Base-by-base conservation (phyloP, 23 tunicate species). In the Oikopleura dioica region DNA sequence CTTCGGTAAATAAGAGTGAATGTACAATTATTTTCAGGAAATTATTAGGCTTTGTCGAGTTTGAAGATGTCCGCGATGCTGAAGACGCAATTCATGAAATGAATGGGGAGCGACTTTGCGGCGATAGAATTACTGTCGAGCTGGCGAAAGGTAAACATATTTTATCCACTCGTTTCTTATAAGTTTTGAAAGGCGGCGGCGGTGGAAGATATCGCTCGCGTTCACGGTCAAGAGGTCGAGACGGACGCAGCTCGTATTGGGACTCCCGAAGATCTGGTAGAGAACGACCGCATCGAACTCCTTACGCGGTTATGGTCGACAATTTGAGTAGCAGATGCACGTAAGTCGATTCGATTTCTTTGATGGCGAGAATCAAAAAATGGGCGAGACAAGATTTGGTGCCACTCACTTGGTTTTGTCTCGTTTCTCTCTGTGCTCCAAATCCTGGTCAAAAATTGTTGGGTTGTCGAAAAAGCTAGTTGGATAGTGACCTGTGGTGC, bases 131-230 rank as follows among this genome's bases (percentile, higher is more conserved):
- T 12, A 16, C 72, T 63, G 72, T 63, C 2, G 72, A 63, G 26
- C 16, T 63, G 72, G 16, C 72, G 5, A 44, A 63, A 63, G 33
- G 72, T 63, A 63, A n/a, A n/a, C n/a, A n/a, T n/a, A n/a, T n/a
- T n/a, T n/a, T n/a, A n/a, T n/a, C n/a, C n/a, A n/a, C n/a, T n/a
- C n/a, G n/a, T n/a, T n/a, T n/a, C n/a, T n/a, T n/a, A n/a, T n/a
- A n/a, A n/a, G n/a, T n/a, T n/a, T n/a, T n/a, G n/a, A n/a, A n/a
- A 44, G 16, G 55, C 55, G 55, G 55, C 9, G 16, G 55, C 16
- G 55, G 55, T 44, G 55, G 55, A 9, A 9, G 55, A 44, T 44
- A 9, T 16, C 55, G 55, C 55, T 44, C 55, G 16, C 55, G 55
- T 44, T 9, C 16, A 9, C 55, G 55, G 16, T 9, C 16, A 9